Conservation (phyloP, 2,113 vertebrate species). For the Sialia sialis region DNA sequence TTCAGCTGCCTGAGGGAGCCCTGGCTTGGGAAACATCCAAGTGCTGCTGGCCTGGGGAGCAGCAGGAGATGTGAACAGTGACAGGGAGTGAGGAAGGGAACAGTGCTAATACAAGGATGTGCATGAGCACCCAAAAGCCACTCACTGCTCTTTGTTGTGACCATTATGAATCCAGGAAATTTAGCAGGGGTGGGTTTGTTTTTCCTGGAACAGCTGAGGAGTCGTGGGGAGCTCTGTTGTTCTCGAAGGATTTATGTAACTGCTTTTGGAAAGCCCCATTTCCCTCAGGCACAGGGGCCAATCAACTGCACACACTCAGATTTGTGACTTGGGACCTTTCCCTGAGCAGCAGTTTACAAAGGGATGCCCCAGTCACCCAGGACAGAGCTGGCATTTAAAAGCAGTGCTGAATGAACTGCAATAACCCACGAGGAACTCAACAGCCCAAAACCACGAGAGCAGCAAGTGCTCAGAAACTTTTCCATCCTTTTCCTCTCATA, state of each 20-base stretch:
- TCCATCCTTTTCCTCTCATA: not conserved
- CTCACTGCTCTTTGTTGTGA: not conserved
- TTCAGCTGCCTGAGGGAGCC: not conserved
- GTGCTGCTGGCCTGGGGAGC: not conserved
- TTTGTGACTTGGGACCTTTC: not conserved
- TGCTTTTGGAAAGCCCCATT: not conserved
- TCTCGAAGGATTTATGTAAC: not conserved
- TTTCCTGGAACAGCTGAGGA: not conserved
- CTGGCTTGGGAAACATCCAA: rapidly evolving
- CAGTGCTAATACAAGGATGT: not conserved
- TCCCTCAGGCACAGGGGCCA: not conserved
- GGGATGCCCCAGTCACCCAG: not conserved
- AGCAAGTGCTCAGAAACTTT: not conserved
- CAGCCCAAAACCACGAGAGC: not conserved
- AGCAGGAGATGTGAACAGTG: not conserved
- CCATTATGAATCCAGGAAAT: not conserved
- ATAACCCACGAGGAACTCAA: not conserved
- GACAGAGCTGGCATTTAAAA: not conserved
- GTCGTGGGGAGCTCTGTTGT: not conserved
- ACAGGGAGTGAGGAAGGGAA: not conserved
- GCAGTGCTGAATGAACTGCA: constrained; percentile 53
- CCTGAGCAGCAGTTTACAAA: not conserved
- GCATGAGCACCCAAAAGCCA: not conserved
- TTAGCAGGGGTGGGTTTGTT: not conserved
- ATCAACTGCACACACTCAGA: not conserved